phyloP scores from a whole-genome alignment of 2,113 vertebrate genomes.

The Bufo bufo region DNA sequence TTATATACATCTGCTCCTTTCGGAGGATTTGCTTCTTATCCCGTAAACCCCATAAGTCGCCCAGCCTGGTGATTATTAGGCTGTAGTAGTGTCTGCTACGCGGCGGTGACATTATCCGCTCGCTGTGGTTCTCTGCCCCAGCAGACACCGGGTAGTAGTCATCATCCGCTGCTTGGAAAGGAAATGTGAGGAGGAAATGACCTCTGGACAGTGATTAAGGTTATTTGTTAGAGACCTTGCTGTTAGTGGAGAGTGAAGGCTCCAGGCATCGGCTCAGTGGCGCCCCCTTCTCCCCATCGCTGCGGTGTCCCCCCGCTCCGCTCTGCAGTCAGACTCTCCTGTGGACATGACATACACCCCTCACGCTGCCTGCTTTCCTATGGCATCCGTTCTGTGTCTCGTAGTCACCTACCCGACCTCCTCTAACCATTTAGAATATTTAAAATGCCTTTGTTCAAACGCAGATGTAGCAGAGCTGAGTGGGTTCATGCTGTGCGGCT shows the following conservation, averaged over 20 bases:
- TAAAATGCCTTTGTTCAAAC: background rate
- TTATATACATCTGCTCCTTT: background rate
- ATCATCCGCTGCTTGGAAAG: background rate
- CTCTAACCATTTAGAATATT: background rate
- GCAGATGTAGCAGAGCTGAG: background rate
- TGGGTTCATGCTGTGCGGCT: background rate
- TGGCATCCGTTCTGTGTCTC: background rate
- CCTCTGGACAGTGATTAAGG: slow-evolving; percentile 44
- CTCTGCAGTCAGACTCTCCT: slow-evolving; percentile 23
- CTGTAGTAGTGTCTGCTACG: background rate
- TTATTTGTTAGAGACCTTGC: slow-evolving; percentile 49
- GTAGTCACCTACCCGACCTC: background rate
- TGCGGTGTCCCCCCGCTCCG: slow-evolving; percentile 36
- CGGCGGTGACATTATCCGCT: background rate
- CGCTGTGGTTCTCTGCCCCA: slow-evolving; percentile 11
- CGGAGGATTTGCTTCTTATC: background rate
- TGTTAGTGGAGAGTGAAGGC: slow-evolving; percentile 15
- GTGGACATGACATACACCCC: background rate
- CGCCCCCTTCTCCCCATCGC: slow-evolving; percentile 9
- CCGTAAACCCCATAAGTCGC: slow-evolving; percentile 8
- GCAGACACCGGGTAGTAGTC: background rate
- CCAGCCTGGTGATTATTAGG: background rate
- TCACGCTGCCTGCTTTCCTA: background rate
- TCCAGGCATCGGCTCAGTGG: slow-evolving; percentile 28
- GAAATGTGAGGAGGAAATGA: slow-evolving; percentile 37